Evolutionary conservation across 2,888 invertebrate species (phyloP).

Genomic region (Lagria hirta): DNA sequence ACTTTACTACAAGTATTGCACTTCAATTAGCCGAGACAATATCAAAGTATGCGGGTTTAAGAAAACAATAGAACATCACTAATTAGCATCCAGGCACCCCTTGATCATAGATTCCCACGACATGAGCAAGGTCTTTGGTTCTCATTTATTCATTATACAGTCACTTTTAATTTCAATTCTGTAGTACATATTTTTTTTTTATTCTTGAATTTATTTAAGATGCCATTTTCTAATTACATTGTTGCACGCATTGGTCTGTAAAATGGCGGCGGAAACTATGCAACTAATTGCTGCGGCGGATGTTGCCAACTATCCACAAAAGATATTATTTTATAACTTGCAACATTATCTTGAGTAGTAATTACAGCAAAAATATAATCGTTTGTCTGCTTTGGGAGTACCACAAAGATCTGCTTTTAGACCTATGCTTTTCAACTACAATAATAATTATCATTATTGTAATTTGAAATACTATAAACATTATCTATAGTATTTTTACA

Average conservation of each 20-base stretch:
- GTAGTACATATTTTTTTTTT: constrained; percentile 34
- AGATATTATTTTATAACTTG: too few relatives aligned
- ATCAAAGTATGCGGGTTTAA: constrained; percentile 45
- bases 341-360: too few relatives aligned
- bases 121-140: constrained; percentile 43
- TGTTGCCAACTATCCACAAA: constrained; percentile 34
- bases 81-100: constrained; percentile 47
- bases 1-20: constrained; percentile 29
- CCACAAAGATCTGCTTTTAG: too few relatives aligned
- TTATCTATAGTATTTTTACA: too few relatives aligned
- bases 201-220: constrained; percentile 31
- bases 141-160: constrained; percentile 49
- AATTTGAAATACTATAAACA: too few relatives aligned
- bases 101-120: constrained; percentile 43
- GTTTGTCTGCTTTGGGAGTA: too few relatives aligned
- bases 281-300: constrained; percentile 43
- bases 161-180: constrained; percentile 48
- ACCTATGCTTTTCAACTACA: too few relatives aligned
- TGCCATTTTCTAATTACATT: constrained; percentile 51
- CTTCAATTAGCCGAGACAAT: constrained; percentile 40
- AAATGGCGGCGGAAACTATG: constrained; percentile 44
- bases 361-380: too few relatives aligned
- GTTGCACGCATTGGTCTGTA: constrained; percentile 46
- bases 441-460: too few relatives aligned
- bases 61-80: constrained; percentile 46